Base-by-base conservation (phyloP, 2,888 invertebrate genomes). In the Andrena trimmerana region DNA sequence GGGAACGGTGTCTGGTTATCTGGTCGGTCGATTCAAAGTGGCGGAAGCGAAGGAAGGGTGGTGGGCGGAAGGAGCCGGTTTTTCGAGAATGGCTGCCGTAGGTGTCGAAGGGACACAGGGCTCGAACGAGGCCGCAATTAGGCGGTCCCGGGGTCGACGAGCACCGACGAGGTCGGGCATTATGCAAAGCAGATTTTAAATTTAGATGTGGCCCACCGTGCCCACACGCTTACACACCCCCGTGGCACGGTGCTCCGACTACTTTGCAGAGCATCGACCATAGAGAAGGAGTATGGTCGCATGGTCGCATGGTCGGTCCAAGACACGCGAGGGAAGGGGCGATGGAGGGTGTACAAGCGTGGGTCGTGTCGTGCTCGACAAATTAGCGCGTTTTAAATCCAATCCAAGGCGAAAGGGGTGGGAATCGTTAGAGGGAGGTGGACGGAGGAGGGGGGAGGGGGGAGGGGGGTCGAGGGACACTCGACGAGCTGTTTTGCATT, bases 341-440 rank as follows among this genome's bases (percentile, higher is more conserved):
- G 54, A 70, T 62, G 70, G 66, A 78, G 69, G 66, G 76, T 59
- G 85, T 62, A 65, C 71, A 52, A 76, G 84, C 89, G 89, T 85
- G 87, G 86, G 83, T 86, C 84, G 86, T 80, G 87, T 84, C 85
- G 89, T 87, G 91, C 90, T 90, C 91, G 90, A 91, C 92, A 92
- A 94, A 94, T 94, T 94, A 94, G 92, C 92, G 92, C 92, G 92
- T 93, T 94, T 94, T 94, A 93, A 94, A 94, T 94, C 93, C 91
- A 93, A 94, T 94, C 92, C 93, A 85, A 84, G 90, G 86, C 91
- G 92, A 93, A 92, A 92, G 92, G 60, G 83, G 74, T 62, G 85
- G 85, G 84, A 75, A 87, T 87, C 86, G 87, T 86, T 82, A 78
- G 67, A 80, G 83, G 57, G 50, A 54, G 36, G 57, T 42, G 24